Evolutionary conservation across 2,888 invertebrate genomes (phyloP).

Genomic region (Apotomis capreana): DNA sequence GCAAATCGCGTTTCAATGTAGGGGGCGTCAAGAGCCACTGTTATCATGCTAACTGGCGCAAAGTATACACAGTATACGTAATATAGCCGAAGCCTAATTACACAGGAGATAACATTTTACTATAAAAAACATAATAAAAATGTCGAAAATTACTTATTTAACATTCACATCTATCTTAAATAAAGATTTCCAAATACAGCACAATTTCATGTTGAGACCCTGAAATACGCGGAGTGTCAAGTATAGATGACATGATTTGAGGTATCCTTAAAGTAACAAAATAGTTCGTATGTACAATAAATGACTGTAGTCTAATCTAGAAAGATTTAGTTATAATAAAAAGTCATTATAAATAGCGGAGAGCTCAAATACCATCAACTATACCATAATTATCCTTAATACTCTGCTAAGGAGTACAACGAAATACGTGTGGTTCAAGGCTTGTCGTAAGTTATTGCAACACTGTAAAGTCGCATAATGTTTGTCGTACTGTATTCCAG

Average conservation of each 20-base stretch:
- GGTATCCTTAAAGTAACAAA: neutral
- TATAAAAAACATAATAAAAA: constrained; percentile 39
- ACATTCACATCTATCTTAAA: constrained; percentile 34
- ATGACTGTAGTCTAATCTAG: too few relatives aligned
- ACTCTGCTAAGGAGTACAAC: too few relatives aligned
- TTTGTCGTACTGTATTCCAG: neutral
- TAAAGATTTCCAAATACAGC: constrained; percentile 15
- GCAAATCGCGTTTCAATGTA: too few relatives aligned
- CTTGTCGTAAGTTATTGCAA: too few relatives aligned
- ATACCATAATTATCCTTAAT: too few relatives aligned
- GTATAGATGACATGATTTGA: neutral
- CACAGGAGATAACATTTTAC: constrained; percentile 43
- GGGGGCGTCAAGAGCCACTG: too few relatives aligned
- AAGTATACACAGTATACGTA: constrained; percentile 42
- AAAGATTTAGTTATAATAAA: too few relatives aligned
- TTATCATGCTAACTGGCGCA: too few relatives aligned
- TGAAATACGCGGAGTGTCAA: constrained; percentile 6
- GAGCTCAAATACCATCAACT: too few relatives aligned
- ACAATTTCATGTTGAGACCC: constrained; percentile 13
- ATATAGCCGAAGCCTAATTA: constrained; percentile 45
- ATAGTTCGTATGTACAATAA: neutral
- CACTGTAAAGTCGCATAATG: too few relatives aligned
- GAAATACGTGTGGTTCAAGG: too few relatives aligned
- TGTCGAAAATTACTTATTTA: constrained; percentile 33
- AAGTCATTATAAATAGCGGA: too few relatives aligned